Evolutionary conservation across 1,140 invertebrate genomes (phyloP).

Genomic region (Drosophila nikananu): DNA sequence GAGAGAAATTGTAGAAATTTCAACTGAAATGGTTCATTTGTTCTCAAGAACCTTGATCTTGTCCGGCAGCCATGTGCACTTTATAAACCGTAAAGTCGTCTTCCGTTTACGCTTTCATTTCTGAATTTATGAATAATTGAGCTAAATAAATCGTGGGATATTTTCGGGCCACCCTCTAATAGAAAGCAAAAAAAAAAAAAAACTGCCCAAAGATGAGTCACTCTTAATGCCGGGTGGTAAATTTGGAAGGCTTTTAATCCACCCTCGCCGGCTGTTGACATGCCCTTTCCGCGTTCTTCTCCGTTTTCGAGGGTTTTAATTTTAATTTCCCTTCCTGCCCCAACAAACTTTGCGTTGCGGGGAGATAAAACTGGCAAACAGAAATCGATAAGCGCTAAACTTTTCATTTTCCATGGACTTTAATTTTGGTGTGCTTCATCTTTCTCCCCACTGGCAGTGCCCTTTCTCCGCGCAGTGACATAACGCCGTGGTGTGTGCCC

Average conservation of each 20-base stretch:
- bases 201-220: conserved; percentile 42
- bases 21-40: conserved; percentile 47
- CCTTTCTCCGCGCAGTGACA: conserved; percentile 47
- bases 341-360: conserved; percentile 60
- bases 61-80: conserved; percentile 69
- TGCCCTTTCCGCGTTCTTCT: conserved; percentile 3
- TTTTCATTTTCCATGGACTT: conserved; percentile 56
- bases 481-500: conserved; percentile 56
- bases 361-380: conserved; percentile 36
- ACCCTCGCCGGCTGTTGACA: conserved; percentile 25
- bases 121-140: conserved; percentile 33
- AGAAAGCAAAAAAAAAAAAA: background rate
- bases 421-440: conserved; percentile 60
- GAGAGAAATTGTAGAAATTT: conserved; percentile 23
- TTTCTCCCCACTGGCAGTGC: conserved; percentile 1
- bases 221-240: background rate
- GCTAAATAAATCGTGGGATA: conserved; percentile 20
- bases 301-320: conserved; percentile 7
- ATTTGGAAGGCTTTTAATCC: conserved; percentile 14
- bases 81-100: conserved; percentile 37
- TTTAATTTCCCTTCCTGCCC: conserved; percentile 54
- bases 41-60: conserved; percentile 72
- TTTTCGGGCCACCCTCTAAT: conserved; percentile 24
- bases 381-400: conserved; percentile 73
- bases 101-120: conserved; percentile 27